Percentiles rank a stretch among this genome's conserved stretches.
Evolutionary conservation across 2,888 invertebrate genomes (phyloP).

Genomic region (Lysandra bellargus): DNA sequence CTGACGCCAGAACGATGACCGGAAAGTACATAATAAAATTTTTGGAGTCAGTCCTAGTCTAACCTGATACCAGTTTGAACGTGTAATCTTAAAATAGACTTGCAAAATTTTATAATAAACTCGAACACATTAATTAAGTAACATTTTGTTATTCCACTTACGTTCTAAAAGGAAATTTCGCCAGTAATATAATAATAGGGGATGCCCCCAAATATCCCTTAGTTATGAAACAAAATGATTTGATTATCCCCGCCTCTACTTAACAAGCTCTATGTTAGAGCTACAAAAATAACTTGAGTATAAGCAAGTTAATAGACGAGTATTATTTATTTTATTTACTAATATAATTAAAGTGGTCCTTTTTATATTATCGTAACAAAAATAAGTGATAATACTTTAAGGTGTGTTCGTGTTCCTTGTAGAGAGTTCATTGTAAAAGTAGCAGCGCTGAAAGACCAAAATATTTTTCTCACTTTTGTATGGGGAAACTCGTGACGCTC

Average conservation of each 20-base stretch:
- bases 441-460: too few relatives aligned
- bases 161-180: slow-evolving; percentile 7
- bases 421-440: too few relatives aligned
- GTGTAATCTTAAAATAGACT: not conserved
- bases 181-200: slow-evolving; percentile 18
- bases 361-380: too few relatives aligned
- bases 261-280: not conserved
- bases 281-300: not conserved
- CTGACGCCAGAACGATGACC: too few relatives aligned
- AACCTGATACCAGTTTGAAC: too few relatives aligned
- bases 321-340: too few relatives aligned
- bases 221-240: slow-evolving; percentile 28
- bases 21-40: too few relatives aligned
- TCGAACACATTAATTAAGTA: not conserved
- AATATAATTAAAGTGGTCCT: not conserved
- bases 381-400: too few relatives aligned
- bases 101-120: not conserved
- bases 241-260: slow-evolving; percentile 19
- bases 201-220: slow-evolving; percentile 17
- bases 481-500: too few relatives aligned
- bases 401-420: too few relatives aligned
- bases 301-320: not conserved
- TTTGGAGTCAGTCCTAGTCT: too few relatives aligned
- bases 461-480: too few relatives aligned
- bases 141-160: slow-evolving; percentile 8